Evolutionary conservation across 2,797 vertebrate species (phyloP).

Genomic region (Crenichthys baileyi): DNA sequence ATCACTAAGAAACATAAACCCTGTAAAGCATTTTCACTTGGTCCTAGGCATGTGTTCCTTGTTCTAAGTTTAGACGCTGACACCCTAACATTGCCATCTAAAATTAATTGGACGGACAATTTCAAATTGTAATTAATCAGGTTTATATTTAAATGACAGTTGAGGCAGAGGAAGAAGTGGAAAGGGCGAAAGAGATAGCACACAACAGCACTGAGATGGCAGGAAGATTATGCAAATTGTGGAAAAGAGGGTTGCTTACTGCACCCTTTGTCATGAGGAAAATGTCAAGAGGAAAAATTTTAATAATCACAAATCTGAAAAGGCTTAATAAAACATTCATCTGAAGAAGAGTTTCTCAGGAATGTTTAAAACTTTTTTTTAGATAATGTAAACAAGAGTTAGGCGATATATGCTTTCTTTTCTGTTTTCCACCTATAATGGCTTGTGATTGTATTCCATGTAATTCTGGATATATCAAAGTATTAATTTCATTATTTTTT

Average conservation of each 20-base stretch:
- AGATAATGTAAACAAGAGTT: constrained; percentile 1
- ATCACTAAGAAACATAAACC: background rate
- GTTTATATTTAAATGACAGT: constrained; percentile 44
- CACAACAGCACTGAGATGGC: constrained; percentile 40
- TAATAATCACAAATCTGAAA: constrained; percentile 62
- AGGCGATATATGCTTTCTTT: background rate
- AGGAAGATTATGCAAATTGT: constrained; percentile 71
- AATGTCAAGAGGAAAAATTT: constrained; percentile 65
- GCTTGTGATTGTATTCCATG: background rate
- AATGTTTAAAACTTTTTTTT: constrained; percentile 19
- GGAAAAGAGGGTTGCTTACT: constrained; percentile 52
- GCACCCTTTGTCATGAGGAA: constrained; percentile 60
- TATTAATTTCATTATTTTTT: background rate
- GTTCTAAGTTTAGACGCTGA: constrained; percentile 9
- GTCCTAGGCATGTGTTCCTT: background rate
- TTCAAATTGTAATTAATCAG: constrained; percentile 47
- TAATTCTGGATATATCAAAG: background rate
- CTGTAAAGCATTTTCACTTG: background rate
- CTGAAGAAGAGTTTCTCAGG: constrained; percentile 8
- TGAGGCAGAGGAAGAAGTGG: constrained; percentile 30
- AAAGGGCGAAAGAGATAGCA: constrained; percentile 38
- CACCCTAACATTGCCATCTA: constrained; percentile 6
- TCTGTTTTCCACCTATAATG: background rate
- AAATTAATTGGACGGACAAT: constrained; percentile 35
- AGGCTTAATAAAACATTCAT: constrained; percentile 16